Conservation (phyloP, 1,140 invertebrate genomes). For the Chironomus striatipennis region DNA sequence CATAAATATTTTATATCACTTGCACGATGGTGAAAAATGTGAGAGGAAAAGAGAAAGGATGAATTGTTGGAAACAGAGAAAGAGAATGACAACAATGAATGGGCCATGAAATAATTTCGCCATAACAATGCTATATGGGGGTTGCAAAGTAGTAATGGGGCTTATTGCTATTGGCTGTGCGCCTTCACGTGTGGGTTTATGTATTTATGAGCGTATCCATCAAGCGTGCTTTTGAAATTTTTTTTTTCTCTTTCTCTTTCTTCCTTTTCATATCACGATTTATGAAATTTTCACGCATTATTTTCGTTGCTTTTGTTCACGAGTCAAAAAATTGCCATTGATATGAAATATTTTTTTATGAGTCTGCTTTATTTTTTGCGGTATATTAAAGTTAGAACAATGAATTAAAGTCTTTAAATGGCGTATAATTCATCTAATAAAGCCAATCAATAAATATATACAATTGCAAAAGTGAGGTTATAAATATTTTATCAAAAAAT, state of each 20-base stretch:
- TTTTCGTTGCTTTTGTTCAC: not conserved
- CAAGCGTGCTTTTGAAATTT: not conserved
- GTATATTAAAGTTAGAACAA: not conserved
- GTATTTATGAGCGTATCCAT: no score
- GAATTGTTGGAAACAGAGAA: no score
- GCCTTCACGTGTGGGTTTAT: not conserved
- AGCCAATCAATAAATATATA: no score
- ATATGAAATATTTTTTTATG: not conserved
- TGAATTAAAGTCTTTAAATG: not conserved
- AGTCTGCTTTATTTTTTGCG: not conserved
- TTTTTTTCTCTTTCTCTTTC: not conserved
- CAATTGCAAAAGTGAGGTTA: no score
- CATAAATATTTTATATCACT: no score
- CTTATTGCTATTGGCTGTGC: not conserved
- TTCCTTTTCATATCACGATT: not conserved
- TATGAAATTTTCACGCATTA: conserved; percentile 8
- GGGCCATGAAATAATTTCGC: not conserved
- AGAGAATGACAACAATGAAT: not conserved
- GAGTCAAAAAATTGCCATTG: not conserved
- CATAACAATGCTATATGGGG: not conserved
- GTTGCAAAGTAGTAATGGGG: not conserved
- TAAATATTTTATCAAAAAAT: no score
- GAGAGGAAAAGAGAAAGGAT: no score
- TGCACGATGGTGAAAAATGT: no score
- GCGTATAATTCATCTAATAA: not conserved